Conservation (phyloP, 2,113 vertebrate genomes). For the Melanocharis versteri region DNA sequence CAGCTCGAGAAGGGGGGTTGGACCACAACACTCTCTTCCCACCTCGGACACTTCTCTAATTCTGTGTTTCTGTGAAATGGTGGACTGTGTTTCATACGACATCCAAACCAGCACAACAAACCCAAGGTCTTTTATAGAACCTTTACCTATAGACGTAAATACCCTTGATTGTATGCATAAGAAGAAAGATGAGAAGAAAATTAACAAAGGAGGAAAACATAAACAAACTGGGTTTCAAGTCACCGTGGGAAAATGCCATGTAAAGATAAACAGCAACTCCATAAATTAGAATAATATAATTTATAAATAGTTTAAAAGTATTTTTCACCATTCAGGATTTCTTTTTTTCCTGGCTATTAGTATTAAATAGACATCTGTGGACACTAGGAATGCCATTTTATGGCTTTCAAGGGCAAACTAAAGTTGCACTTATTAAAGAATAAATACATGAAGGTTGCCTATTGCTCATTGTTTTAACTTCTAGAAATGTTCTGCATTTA, state of each 20-base stretch:
- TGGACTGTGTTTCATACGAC: neutral
- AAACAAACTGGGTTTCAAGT: neutral
- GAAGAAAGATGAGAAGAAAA: neutral
- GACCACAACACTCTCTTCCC: neutral
- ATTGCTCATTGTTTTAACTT: neutral
- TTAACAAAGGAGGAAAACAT: neutral
- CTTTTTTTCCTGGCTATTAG: neutral
- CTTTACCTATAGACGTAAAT: neutral
- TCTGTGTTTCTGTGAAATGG: neutral
- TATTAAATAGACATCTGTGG: neutral
- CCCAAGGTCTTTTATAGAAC: neutral
- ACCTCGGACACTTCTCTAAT: neutral
- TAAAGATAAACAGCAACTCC: neutral
- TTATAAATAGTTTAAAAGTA: neutral
- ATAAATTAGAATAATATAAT: neutral
- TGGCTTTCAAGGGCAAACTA: neutral
- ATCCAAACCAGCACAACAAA: neutral
- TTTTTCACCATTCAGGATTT: neutral
- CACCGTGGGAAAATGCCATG: neutral
- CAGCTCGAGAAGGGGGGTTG: neutral
- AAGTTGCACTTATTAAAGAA: neutral
- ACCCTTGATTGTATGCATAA: neutral
- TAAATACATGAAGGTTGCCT: neutral
- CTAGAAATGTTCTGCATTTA: neutral
- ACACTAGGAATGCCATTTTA: neutral